These are phyloP conservation scores for Thera britannica DNA, from an alignment of 2,888 invertebrate species.

Conservation along the genomic window DNA sequence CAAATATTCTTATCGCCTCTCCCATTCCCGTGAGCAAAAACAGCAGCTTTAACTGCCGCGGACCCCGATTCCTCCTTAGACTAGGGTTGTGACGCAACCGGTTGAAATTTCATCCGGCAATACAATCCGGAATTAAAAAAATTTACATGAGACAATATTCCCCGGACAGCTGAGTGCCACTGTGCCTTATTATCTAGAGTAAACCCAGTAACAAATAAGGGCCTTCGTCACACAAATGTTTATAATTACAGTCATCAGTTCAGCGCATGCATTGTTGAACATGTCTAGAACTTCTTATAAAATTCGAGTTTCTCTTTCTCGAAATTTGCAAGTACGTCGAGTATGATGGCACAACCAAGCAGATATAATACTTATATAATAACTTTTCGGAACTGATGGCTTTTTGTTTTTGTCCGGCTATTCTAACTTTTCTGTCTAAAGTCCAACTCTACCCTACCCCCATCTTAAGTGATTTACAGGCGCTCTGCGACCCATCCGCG, in stretches of 20 bases:
- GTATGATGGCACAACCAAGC: no score
- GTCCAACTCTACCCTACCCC: slow-evolving; percentile 40
- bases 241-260: no score
- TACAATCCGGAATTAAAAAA: not conserved
- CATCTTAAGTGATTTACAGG: slow-evolving; percentile 80
- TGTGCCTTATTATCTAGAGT: no score
- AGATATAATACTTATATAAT: no score
- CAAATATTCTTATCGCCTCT: slow-evolving; percentile 70
- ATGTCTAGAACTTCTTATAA: no score
- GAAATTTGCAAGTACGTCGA: no score
- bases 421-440: not conserved
- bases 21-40: slow-evolving; percentile 71
- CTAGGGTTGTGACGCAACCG: not conserved
- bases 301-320: no score
- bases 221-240: no score
- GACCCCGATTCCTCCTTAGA: slow-evolving; percentile 50
- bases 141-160: not conserved
- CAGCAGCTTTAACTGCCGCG: slow-evolving; percentile 70
- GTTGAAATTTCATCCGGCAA: slow-evolving; percentile 2
- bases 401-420: no score
- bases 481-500: slow-evolving; percentile 68
- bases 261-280: no score
- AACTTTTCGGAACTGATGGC: not conserved
- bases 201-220: no score
- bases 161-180: no score